Percentiles rank a stretch among this genome's conserved stretches.
phyloP scores from a whole-genome alignment of 2,888 invertebrate species.

The Orthosia gothica region DNA sequence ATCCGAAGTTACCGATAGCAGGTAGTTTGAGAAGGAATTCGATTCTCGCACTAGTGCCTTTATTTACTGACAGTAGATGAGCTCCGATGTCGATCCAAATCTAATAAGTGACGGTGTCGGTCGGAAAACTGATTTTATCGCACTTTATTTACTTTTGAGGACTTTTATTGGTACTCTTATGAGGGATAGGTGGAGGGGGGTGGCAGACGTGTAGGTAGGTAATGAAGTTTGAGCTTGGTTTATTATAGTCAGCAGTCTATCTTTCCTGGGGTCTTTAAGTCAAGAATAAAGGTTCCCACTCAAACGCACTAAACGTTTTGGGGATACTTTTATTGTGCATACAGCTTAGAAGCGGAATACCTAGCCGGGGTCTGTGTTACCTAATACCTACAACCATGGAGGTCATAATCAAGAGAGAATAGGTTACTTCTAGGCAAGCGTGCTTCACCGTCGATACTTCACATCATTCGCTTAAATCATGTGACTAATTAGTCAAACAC shows the following conservation, averaged over 20 bases:
- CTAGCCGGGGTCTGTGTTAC: too few relatives aligned
- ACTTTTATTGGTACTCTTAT: slow-evolving; percentile 59
- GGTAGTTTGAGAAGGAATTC: slow-evolving; percentile 67
- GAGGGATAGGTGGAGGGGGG: slow-evolving; percentile 13
- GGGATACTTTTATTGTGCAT: too few relatives aligned
- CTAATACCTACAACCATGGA: too few relatives aligned
- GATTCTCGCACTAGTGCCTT: slow-evolving; percentile 74
- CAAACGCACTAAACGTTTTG: too few relatives aligned
- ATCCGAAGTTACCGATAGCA: slow-evolving; percentile 61
- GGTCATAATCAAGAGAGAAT: too few relatives aligned
- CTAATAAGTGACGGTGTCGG: slow-evolving; percentile 74
- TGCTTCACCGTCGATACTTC: too few relatives aligned
- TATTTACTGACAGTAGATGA: slow-evolving; percentile 76
- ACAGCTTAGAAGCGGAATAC: too few relatives aligned
- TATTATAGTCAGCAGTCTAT: slow-evolving; percentile 5
- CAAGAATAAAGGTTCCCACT: background rate
- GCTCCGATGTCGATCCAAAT: slow-evolving; percentile 73
- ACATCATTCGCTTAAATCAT: too few relatives aligned
- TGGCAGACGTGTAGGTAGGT: slow-evolving; percentile 3
- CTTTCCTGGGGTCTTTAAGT: too few relatives aligned
- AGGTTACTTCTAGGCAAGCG: too few relatives aligned
- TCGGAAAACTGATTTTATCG: slow-evolving; percentile 73
- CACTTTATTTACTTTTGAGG: slow-evolving; percentile 70
- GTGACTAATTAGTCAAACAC: too few relatives aligned
- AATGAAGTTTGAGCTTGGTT: slow-evolving; percentile 18